Conservation (phyloP, 53 echinoderm and acorn worm genomes). For the Stichopus horrens region DNA sequence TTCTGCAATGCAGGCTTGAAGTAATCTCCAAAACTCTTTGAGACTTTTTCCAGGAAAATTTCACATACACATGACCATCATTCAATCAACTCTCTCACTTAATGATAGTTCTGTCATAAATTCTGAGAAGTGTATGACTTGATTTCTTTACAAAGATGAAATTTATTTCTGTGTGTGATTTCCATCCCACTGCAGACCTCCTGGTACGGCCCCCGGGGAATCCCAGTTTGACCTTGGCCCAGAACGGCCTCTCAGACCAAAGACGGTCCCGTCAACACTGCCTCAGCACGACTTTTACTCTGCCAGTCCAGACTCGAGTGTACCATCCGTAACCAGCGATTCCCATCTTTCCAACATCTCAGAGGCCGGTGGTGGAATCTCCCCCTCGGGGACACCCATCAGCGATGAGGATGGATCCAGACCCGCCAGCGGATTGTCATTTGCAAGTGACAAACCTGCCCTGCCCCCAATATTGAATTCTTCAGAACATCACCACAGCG, state of each 20-base stretch:
- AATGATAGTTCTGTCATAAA: too few relatives aligned
- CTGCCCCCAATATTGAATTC: conserved; percentile 50
- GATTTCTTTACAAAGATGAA: background rate
- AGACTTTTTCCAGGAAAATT: too few relatives aligned
- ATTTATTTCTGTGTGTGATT: background rate
- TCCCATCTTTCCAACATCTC: conserved; percentile 89
- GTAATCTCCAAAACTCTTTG: too few relatives aligned
- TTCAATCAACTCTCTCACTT: too few relatives aligned
- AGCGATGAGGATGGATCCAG: conserved; percentile 47
- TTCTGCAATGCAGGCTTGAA: too few relatives aligned
- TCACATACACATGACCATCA: too few relatives aligned
- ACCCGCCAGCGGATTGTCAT: conserved; percentile 53
- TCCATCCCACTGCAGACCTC: conserved; percentile 60
- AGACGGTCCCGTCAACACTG: conserved; percentile 68
- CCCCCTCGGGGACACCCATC: conserved; percentile 48
- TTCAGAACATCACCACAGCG: background rate
- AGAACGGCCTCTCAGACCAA: conserved; percentile 55
- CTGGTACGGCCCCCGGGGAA: conserved; percentile 77
- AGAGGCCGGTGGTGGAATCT: conserved; percentile 83
- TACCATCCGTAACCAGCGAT: conserved; percentile 59
- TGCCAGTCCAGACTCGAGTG: conserved; percentile 91
- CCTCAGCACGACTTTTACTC: conserved; percentile 53
- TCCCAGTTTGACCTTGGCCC: conserved; percentile 58
- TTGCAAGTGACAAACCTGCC: conserved; percentile 56
- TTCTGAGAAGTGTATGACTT: background rate